phyloP scores from a whole-genome alignment of 2,113 vertebrate species.

The Herpetotheres cachinnans region DNA sequence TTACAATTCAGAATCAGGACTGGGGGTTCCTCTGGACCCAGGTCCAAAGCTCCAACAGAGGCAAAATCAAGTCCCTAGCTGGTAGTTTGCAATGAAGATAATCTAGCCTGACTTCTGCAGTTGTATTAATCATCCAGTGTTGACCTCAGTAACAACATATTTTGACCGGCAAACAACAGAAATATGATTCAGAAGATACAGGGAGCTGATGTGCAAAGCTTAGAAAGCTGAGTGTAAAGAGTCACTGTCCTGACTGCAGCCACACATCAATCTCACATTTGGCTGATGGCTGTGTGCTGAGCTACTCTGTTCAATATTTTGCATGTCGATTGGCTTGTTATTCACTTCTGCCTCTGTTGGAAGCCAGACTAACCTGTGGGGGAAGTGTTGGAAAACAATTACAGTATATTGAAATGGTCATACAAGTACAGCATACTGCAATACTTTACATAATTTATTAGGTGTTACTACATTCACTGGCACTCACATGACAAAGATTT shows the following conservation, averaged over 20 bases:
- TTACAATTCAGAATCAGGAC: fast-evolving
- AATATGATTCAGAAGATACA: background rate
- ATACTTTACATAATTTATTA: slow-evolving; percentile 63
- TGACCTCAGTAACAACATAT: background rate
- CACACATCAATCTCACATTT: background rate
- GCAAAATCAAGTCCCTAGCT: background rate
- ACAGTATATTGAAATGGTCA: slow-evolving; percentile 40
- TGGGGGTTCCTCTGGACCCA: background rate
- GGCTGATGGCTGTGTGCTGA: background rate
- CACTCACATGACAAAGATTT: slow-evolving; percentile 25
- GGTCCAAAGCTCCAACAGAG: background rate
- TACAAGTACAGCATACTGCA: slow-evolving; percentile 22
- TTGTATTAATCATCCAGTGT: background rate
- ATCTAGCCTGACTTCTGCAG: background rate
- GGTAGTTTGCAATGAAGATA: background rate
- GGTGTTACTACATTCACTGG: slow-evolving; percentile 18
- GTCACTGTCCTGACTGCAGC: background rate
- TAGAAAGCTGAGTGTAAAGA: background rate
- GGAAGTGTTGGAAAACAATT: slow-evolving; percentile 61
- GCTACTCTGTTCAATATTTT: slow-evolving; percentile 40
- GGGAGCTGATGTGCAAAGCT: background rate
- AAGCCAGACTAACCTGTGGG: slow-evolving; percentile 62
- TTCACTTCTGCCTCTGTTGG: slow-evolving; percentile 62
- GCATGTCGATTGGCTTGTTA: slow-evolving; percentile 65
- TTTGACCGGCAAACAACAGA: background rate